These are phyloP conservation scores for Gymnocheta viridis DNA, from an alignment of 2,888 invertebrate genomes.

Conservation along the genomic window DNA sequence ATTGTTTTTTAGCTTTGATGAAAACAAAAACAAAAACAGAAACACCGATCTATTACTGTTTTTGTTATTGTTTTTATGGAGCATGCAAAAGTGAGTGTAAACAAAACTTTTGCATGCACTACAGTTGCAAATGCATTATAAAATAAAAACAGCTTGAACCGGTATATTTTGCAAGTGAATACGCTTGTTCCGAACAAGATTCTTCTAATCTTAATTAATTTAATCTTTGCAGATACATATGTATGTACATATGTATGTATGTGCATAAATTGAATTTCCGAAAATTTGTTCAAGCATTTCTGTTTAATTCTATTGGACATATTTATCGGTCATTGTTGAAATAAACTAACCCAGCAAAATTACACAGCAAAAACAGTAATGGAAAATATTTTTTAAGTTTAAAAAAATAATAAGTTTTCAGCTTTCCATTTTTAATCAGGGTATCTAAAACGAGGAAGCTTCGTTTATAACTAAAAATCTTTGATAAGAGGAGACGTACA, in stretches of 20 bases:
- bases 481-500: too few species aligned
- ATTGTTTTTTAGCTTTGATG: slow-evolving; percentile 21
- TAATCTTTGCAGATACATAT: background rate
- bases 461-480: too few species aligned
- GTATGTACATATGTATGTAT: background rate
- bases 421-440: too few species aligned
- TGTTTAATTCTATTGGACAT: background rate
- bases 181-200: background rate
- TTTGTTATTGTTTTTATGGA: slow-evolving; percentile 4
- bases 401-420: too few species aligned
- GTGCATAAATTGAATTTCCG: background rate
- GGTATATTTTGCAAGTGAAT: slow-evolving; percentile 19
- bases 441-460: too few species aligned
- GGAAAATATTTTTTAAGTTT: too few species aligned
- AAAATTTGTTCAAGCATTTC: background rate
- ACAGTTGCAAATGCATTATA: slow-evolving; percentile 3
- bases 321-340: background rate
- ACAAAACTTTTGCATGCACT: background rate
- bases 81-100: slow-evolving; percentile 12
- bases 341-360: too few species aligned
- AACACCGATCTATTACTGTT: background rate
- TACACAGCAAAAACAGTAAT: too few species aligned
- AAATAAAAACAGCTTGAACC: slow-evolving; percentile 11
- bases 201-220: slow-evolving; percentile 14
- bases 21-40: slow-evolving; percentile 29